Conservation (phyloP, 2,888 invertebrate species). For the Galerucella nymphaeae region DNA sequence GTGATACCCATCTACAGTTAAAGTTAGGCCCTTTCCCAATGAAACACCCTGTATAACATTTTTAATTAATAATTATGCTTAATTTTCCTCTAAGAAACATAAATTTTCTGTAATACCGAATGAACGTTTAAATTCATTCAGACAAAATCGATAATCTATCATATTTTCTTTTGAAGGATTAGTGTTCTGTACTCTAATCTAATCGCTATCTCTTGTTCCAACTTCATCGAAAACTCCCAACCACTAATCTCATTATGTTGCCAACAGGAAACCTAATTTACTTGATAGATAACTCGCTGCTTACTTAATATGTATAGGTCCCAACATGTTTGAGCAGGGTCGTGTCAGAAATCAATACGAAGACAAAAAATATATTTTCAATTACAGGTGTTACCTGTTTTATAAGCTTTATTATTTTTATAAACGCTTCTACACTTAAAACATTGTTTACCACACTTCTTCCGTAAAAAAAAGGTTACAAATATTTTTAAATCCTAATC, state of each 20-base stretch:
- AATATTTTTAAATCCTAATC: too few species aligned
- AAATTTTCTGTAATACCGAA: neutral
- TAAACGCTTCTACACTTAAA: too few species aligned
- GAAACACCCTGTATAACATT: too few species aligned
- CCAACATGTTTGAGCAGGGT: neutral
- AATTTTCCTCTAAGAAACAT: neutral
- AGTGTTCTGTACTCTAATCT: slow-evolving; percentile 14
- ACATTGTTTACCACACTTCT: too few species aligned
- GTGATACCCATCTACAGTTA: too few species aligned
- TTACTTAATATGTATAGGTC: slow-evolving; percentile 43
- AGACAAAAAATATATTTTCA: neutral
- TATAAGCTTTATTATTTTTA: too few species aligned
- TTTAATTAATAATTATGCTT: neutral
- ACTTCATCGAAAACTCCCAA: slow-evolving; percentile 37
- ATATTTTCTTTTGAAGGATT: slow-evolving; percentile 21
- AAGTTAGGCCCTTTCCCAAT: too few species aligned
- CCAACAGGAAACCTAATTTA: slow-evolving; percentile 45
- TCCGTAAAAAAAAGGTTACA: too few species aligned
- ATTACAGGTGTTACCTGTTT: neutral
- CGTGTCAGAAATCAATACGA: neutral
- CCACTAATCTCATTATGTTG: slow-evolving; percentile 40
- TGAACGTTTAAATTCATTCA: neutral
- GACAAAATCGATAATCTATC: slow-evolving; percentile 23
- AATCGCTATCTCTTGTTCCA: slow-evolving; percentile 32
- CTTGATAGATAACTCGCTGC: slow-evolving; percentile 47